Percentiles rank a stretch among this genome's conserved stretches.
Conservation (phyloP, 23 tunicate genomes). For the Trididemnum nubilum region DNA sequence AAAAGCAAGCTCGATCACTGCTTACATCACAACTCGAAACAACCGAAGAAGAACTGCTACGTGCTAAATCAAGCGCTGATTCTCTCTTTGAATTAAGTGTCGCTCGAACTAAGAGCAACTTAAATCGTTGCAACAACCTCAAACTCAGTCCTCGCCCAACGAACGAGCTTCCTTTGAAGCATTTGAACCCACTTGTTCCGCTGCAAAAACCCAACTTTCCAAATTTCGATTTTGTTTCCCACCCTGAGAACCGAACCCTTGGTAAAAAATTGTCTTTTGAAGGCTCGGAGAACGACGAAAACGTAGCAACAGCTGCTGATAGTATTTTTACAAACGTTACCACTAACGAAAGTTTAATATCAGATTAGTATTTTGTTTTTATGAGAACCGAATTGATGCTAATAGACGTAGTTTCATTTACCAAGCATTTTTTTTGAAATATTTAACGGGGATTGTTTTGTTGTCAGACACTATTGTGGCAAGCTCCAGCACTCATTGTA, state of each 20-base stretch:
- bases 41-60: background rate
- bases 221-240: background rate
- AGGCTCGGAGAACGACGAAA: background rate
- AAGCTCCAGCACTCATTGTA: too few species aligned
- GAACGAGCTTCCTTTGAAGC: background rate
- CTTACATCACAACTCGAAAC: background rate
- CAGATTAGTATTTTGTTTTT: too few species aligned
- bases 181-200: background rate
- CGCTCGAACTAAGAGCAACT: background rate
- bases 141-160: background rate
- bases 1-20: background rate
- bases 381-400: too few species aligned
- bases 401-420: too few species aligned
- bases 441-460: too few species aligned
- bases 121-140: background rate
- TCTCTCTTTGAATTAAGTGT: conserved; percentile 19
- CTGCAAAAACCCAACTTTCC: background rate
- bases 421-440: too few species aligned
- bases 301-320: background rate
- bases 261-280: too few species aligned
- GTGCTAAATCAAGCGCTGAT: conserved; percentile 9
- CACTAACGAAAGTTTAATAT: too few species aligned
- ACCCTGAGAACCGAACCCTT: conserved; percentile 1
- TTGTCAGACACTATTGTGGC: too few species aligned
- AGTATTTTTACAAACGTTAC: background rate